These are phyloP conservation scores for Melanotaenia parkinsoni DNA, from an alignment of 2,797 vertebrate genomes.

Conservation along the genomic window DNA sequence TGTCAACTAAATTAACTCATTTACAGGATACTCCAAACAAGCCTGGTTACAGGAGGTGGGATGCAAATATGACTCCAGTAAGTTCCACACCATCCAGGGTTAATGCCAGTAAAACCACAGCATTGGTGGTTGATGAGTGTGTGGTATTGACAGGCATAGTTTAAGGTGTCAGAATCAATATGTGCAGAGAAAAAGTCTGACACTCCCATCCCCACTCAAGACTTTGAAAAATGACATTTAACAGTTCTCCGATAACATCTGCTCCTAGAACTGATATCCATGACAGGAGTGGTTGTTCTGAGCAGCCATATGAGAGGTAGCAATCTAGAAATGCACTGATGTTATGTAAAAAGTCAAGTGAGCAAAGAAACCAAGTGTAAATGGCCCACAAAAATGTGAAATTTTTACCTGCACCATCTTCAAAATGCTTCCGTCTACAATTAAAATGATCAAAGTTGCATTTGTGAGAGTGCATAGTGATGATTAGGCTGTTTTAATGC, in stretches of 20 bases:
- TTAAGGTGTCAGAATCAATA: too few species aligned
- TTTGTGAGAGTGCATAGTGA: neutral
- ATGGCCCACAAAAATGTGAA: neutral
- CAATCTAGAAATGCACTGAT: neutral
- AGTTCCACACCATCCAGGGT: too few species aligned
- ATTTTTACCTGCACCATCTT: neutral
- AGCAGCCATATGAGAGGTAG: neutral
- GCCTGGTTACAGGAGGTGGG: too few species aligned
- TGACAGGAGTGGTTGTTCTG: neutral
- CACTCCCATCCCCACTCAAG: neutral
- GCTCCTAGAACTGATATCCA: neutral
- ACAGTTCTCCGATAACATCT: too few species aligned
- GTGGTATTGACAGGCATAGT: too few species aligned
- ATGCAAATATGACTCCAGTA: too few species aligned
- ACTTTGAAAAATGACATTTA: too few species aligned
- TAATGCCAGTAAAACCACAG: too few species aligned
- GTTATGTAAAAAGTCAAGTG: neutral
- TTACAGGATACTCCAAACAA: too few species aligned
- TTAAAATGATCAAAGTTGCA: neutral
- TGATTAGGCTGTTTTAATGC: neutral
- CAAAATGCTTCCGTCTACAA: neutral
- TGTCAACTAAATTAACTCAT: too few species aligned
- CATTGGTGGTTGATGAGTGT: too few species aligned
- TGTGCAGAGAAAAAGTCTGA: neutral
- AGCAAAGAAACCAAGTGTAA: too few species aligned